Evolutionary conservation across 2,113 vertebrate genomes (phyloP).

Genomic region (Carassius gibelio): DNA sequence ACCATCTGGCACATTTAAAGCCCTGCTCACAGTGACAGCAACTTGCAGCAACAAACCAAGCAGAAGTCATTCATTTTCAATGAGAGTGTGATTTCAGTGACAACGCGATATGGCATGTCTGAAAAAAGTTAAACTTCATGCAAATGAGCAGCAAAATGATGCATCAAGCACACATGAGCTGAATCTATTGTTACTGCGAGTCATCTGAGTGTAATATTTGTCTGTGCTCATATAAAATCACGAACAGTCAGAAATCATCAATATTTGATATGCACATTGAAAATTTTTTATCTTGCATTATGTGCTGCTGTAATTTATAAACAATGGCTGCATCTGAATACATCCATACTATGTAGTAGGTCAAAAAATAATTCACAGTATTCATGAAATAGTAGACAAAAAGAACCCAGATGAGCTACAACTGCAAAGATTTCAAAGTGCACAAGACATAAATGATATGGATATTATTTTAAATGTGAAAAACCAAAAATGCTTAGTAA

Average conservation of each 20-base stretch:
- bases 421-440: not conserved
- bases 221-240: not conserved
- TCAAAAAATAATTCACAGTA: not conserved
- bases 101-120: not conserved
- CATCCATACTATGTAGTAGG: not conserved
- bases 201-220: not conserved
- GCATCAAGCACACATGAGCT: not conserved
- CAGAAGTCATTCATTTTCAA: conserved; percentile 6
- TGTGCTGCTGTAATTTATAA: conserved; percentile 11
- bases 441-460: not conserved
- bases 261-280: not conserved
- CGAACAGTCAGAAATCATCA: not conserved
- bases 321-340: not conserved
- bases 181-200: not conserved
- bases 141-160: not conserved
- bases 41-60: not conserved
- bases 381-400: not conserved
- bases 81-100: not conserved
- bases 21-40: not conserved
- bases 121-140: not conserved
- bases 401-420: not conserved
- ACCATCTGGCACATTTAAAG: conserved; percentile 13
- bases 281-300: not conserved
- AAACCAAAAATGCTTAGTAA: not conserved
- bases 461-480: not conserved